A percentile compares a stretch with the other conserved stretches of the same genome.
Conservation (phyloP, 2,797 vertebrate genomes). For the Chelonia mydas region DNA sequence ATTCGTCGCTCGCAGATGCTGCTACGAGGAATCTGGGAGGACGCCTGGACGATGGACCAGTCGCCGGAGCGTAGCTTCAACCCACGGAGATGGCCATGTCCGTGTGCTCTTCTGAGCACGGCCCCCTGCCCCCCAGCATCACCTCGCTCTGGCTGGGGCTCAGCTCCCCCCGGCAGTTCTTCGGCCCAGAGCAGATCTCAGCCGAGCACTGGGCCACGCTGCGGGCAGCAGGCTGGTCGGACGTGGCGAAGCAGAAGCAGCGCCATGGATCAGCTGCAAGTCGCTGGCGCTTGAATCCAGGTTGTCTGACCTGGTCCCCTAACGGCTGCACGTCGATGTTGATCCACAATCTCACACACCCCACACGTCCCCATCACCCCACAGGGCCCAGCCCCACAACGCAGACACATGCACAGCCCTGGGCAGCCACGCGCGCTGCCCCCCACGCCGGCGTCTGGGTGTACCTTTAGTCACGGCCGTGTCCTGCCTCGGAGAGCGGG, state of each 20-base stretch:
- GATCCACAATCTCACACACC: not conserved
- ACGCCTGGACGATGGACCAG: too few relatives aligned
- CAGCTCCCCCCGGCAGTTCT: too few relatives aligned
- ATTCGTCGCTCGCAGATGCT: too few relatives aligned
- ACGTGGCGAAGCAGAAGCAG: not conserved
- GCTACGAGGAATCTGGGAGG: too few relatives aligned
- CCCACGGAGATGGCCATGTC: not conserved
- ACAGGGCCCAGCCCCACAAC: not conserved
- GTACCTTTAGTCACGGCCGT: conserved; percentile 74
- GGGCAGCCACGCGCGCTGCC: not conserved
- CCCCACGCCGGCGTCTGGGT: fast-evolving
- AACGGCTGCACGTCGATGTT: not conserved
- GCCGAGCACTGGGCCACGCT: not conserved
- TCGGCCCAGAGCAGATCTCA: not conserved
- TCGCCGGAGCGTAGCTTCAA: too few relatives aligned
- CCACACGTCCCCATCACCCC: not conserved
- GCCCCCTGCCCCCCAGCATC: not conserved
- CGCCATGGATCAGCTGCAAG: not conserved
- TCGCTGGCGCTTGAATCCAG: not conserved
- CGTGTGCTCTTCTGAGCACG: not conserved
- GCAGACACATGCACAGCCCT: not conserved
- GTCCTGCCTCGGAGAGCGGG: conserved; percentile 91
- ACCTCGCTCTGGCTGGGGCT: not conserved
- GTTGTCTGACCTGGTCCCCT: not conserved
- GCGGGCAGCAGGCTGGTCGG: too few relatives aligned